Percentiles rank a stretch among this genome's conserved stretches.
Evolutionary conservation across 1,140 invertebrate species (phyloP).

Genomic region (Colletes gigas): DNA sequence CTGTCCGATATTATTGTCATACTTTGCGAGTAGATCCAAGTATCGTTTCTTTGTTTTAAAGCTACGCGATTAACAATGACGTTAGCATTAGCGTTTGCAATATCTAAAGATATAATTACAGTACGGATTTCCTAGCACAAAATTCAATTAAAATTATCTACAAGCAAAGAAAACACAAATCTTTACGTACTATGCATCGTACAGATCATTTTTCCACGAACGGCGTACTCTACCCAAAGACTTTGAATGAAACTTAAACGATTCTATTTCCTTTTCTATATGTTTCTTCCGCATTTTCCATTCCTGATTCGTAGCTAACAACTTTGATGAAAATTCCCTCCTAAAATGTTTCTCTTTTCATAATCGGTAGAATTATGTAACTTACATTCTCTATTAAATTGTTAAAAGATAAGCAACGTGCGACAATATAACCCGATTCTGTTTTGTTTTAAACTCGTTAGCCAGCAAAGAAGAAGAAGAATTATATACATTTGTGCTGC

Average conservation of each 20-base stretch:
- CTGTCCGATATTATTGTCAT: constrained; percentile 62
- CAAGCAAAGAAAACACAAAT: background rate
- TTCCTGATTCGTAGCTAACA: background rate
- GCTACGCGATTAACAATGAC: background rate
- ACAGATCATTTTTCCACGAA: background rate
- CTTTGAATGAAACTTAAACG: background rate
- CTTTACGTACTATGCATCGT: background rate
- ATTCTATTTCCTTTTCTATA: background rate
- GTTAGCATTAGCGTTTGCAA: background rate
- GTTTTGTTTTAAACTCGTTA: background rate
- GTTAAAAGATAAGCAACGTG: background rate
- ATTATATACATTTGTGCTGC: background rate
- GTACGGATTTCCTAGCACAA: background rate
- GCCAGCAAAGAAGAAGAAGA: too few relatives aligned
- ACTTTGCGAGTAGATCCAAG: constrained; percentile 50
- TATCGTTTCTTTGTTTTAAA: constrained; percentile 40
- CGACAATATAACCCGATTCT: background rate
- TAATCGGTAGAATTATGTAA: too few relatives aligned
- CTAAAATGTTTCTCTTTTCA: background rate
- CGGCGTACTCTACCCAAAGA: background rate
- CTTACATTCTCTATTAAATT: background rate
- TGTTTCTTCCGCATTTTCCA: background rate
- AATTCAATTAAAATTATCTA: too few relatives aligned
- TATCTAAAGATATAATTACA: background rate
- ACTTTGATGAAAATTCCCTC: background rate